Percentiles rank a stretch among this genome's conserved stretches.
Evolutionary conservation across 2,113 vertebrate species (phyloP).

Genomic region (Myrmecophaga tridactyla): DNA sequence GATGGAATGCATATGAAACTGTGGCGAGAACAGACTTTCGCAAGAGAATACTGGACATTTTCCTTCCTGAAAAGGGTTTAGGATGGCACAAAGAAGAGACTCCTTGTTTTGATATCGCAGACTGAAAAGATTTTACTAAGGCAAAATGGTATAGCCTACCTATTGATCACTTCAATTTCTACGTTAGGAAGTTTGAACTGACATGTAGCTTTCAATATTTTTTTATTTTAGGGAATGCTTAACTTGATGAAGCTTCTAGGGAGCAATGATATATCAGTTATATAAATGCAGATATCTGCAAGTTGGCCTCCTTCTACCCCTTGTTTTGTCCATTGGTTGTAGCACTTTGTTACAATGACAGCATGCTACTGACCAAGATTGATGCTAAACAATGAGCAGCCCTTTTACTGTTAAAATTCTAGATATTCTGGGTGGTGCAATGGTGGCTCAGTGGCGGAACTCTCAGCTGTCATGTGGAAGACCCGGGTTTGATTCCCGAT

Average conservation of each 20-base stretch:
- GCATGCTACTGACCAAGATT: background rate
- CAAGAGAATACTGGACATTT: background rate
- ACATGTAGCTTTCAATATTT: too few species aligned
- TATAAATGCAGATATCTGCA: background rate
- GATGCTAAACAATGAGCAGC: background rate
- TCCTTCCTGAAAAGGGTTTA: background rate
- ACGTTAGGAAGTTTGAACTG: background rate
- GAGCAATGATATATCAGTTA: too few species aligned
- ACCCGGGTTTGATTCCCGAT: too few species aligned
- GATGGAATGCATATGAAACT: background rate
- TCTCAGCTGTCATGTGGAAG: too few species aligned
- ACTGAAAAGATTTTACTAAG: background rate
- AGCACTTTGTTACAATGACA: background rate
- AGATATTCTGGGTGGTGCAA: too few species aligned
- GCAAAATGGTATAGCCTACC: background rate
- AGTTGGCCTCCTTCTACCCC: rapidly evolving
- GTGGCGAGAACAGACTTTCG: background rate
- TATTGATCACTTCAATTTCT: background rate
- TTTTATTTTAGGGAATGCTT: background rate
- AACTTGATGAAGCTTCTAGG: background rate
- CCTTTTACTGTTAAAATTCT: background rate
- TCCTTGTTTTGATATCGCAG: background rate
- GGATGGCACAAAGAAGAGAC: background rate
- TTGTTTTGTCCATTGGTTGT: background rate
- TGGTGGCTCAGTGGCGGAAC: too few species aligned